Percentiles rank a stretch among this genome's conserved stretches.
Evolutionary conservation across 2,888 invertebrate genomes (phyloP).

Genomic region (Seladonia tumulorum): DNA sequence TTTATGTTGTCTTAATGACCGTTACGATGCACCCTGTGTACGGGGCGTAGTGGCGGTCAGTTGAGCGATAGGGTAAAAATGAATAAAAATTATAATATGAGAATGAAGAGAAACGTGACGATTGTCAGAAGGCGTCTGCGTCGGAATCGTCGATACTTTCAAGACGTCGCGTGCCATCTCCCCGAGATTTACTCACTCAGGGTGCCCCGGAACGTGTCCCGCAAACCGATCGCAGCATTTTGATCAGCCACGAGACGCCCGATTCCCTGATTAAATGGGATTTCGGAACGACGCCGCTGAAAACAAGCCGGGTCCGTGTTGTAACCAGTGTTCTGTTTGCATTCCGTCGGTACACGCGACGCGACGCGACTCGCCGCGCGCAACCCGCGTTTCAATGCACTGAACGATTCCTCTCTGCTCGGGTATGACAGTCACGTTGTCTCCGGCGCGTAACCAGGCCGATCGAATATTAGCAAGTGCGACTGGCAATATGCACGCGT

Average conservation of each 20-base stretch:
- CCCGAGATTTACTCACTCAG: background rate
- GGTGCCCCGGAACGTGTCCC: background rate
- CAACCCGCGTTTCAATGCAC: background rate
- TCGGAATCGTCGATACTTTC: background rate
- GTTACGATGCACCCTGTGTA: background rate
- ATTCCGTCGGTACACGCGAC: constrained; percentile 1
- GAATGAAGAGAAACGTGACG: background rate
- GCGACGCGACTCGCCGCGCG: background rate
- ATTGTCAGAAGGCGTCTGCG: background rate
- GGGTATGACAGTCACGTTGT: constrained; percentile 44
- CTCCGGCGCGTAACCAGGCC: constrained; percentile 23
- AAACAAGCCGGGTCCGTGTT: background rate
- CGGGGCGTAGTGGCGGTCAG: background rate
- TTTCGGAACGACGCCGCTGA: background rate
- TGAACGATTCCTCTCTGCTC: background rate
- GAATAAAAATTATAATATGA: too few relatives aligned
- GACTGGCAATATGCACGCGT: constrained; percentile 14
- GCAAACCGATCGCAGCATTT: background rate
- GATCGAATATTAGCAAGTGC: constrained; percentile 42
- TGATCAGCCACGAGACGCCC: background rate
- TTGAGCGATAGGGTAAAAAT: too few relatives aligned
- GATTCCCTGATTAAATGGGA: constrained; percentile 11
- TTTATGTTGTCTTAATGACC: background rate
- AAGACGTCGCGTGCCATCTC: background rate
- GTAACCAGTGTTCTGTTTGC: background rate